These are phyloP conservation scores for Fopius arisanus DNA, from an alignment of 1,140 invertebrate genomes.

Conservation along the genomic window DNA sequence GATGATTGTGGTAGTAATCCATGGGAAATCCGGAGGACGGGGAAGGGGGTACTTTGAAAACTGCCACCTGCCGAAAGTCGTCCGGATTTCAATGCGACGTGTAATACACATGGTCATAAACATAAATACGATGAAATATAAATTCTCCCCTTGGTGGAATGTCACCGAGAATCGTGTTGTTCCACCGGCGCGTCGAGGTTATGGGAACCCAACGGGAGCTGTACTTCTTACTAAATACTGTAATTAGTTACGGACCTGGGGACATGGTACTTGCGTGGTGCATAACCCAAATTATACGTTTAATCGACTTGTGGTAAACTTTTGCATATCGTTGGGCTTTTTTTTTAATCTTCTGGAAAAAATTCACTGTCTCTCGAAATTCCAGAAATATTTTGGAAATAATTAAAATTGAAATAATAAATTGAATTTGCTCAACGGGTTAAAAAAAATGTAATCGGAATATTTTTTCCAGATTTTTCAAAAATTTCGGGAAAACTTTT, in stretches of 20 bases:
- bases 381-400: too few relatives aligned
- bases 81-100: slow-evolving; percentile 1
- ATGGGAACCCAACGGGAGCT: slow-evolving; percentile 15
- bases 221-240: slow-evolving; percentile 10
- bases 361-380: neutral
- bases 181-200: slow-evolving; percentile 16
- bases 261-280: slow-evolving; percentile 23
- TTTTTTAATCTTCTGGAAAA: neutral
- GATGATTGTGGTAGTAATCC: neutral
- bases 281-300: slow-evolving; percentile 13
- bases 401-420: too few relatives aligned
- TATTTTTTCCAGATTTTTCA: too few relatives aligned
- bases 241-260: slow-evolving; percentile 12
- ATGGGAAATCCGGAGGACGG: slow-evolving; percentile 1
- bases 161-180: neutral
- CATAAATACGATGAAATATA: neutral
- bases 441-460: too few relatives aligned
- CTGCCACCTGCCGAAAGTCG: slow-evolving; percentile 7
- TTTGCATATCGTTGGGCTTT: neutral
- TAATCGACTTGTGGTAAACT: slow-evolving; percentile 9
- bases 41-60: neutral
- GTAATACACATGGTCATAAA: neutral
- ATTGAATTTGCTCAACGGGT: too few relatives aligned
- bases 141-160: neutral
- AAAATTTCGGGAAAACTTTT: too few relatives aligned